Conservation (phyloP, 2,113 vertebrate genomes). For the Pseudopipra pipra region DNA sequence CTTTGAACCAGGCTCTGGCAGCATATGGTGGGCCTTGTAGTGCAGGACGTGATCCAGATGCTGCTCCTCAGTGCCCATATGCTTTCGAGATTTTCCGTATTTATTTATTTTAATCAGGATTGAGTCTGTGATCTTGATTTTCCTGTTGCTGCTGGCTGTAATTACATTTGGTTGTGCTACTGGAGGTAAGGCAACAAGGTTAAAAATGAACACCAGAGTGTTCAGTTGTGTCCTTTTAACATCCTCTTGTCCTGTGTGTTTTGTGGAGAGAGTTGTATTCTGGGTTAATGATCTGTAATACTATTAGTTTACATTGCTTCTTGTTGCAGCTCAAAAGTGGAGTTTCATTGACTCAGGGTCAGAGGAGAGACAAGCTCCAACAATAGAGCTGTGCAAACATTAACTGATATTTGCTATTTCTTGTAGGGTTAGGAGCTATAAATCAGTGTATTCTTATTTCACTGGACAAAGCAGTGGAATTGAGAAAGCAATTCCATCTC, state of each 20-base stretch:
- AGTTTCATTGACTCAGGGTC: neutral
- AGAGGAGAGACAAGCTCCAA: neutral
- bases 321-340: neutral
- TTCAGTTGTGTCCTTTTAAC: conserved; percentile 14
- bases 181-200: conserved; percentile 17
- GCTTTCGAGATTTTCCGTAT: conserved; percentile 56
- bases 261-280: neutral
- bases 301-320: conserved; percentile 1
- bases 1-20: conserved; percentile 67
- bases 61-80: conserved; percentile 74
- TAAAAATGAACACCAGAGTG: conserved; percentile 9
- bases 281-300: neutral
- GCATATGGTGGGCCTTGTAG: conserved; percentile 73
- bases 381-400: neutral
- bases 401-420: neutral
- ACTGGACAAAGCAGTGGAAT: neutral
- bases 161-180: conserved; percentile 58
- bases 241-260: neutral
- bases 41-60: conserved; percentile 75
- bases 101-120: conserved; percentile 68
- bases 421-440: neutral
- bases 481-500: neutral
- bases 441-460: neutral
- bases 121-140: conserved; percentile 62
- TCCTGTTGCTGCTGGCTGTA: conserved; percentile 69